Evolutionary conservation across 2,113 vertebrate genomes (phyloP).

Genomic region (Anser cygnoides): DNA sequence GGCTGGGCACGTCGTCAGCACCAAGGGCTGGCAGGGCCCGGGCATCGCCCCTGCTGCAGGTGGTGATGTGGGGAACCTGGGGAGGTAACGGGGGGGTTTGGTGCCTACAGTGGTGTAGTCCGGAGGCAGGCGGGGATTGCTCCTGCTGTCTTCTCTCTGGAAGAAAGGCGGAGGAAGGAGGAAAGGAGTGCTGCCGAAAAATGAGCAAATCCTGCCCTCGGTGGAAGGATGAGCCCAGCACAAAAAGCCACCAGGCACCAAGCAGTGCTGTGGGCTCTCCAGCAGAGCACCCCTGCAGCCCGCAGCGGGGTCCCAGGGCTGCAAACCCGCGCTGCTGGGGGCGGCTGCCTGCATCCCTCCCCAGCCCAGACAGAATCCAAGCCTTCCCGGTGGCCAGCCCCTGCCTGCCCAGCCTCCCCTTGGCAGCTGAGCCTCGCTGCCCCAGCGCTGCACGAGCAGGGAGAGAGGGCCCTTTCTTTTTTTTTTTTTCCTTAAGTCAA

Average conservation of each 20-base stretch:
- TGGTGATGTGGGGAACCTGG: neutral
- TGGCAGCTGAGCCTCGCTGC: neutral
- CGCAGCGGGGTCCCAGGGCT: fast-evolving
- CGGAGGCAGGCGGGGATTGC: neutral
- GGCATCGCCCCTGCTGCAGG: neutral
- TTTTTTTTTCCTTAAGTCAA: slow-evolving; percentile 58
- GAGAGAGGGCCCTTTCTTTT: neutral
- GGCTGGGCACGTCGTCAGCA: neutral
- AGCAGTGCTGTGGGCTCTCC: neutral
- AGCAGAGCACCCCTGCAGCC: neutral
- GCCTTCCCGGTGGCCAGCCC: neutral
- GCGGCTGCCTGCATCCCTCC: neutral
- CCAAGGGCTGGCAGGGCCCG: neutral
- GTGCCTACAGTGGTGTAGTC: fast-evolving
- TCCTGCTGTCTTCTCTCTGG: neutral
- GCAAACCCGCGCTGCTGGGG: neutral
- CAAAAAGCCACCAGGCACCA: neutral
- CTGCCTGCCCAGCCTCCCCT: neutral
- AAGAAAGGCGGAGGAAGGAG: neutral
- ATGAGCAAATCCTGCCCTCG: neutral
- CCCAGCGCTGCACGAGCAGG: neutral
- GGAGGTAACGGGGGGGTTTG: neutral
- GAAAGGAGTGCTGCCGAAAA: neutral
- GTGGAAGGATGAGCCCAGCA: neutral
- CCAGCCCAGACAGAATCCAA: neutral